phyloP scores from a whole-genome alignment of 2,113 vertebrate genomes.

The Hoplias malabaricus region DNA sequence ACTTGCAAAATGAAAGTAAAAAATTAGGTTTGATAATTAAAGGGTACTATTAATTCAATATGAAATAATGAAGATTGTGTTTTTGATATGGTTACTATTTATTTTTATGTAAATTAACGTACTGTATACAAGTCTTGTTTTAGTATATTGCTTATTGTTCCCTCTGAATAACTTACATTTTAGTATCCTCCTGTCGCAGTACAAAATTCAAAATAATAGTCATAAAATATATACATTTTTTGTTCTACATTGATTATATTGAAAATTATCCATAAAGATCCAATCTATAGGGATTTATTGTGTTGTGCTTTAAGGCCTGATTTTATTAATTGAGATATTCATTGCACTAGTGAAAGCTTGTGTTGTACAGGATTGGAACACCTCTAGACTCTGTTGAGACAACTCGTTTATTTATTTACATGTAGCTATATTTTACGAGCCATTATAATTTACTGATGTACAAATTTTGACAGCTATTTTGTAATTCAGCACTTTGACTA shows the following conservation, averaged over 20 bases:
- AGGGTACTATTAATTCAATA: background rate
- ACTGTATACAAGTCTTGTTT: slow-evolving; percentile 9
- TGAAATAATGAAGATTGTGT: background rate
- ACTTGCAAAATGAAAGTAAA: slow-evolving; percentile 26
- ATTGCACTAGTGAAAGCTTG: background rate
- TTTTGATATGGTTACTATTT: slow-evolving; percentile 1
- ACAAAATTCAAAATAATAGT: background rate
- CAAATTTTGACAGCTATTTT: background rate
- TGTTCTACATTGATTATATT: background rate
- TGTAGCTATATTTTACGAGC: too few relatives aligned
- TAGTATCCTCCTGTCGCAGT: background rate
- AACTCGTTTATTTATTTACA: too few relatives aligned
- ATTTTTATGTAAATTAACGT: slow-evolving; percentile 21
- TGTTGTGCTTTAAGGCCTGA: background rate
- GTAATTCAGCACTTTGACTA: background rate
- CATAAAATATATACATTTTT: background rate
- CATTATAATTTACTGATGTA: background rate
- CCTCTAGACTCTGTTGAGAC: background rate
- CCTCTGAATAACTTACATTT: background rate
- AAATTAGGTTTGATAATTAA: too few relatives aligned
- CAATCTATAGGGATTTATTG: background rate
- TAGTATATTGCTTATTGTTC: background rate
- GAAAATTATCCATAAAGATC: background rate
- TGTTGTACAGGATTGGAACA: slow-evolving; percentile 1
- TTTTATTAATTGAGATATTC: background rate